A percentile compares a stretch with the other conserved stretches of the same genome.
Evolutionary conservation across 2,113 vertebrate species (phyloP).

Genomic region (Colistium nudipinnis): DNA sequence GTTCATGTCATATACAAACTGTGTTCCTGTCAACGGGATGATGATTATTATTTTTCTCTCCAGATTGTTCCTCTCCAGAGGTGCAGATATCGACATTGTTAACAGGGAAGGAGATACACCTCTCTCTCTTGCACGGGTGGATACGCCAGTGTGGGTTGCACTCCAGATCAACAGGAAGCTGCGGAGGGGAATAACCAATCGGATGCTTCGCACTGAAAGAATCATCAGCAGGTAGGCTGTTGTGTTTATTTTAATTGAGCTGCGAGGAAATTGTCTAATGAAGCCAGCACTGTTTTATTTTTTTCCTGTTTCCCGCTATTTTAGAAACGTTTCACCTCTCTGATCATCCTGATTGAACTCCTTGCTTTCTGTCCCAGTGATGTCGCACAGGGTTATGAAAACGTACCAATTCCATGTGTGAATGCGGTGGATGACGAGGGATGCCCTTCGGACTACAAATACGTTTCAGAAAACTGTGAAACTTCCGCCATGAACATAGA

Average conservation of each 20-base stretch:
- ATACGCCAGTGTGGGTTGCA: conserved; percentile 90
- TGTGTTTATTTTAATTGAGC: not conserved
- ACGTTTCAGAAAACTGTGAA: conserved; percentile 93
- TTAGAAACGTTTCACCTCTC: too few species aligned
- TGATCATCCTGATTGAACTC: not conserved
- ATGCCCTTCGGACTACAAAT: conserved; percentile 91
- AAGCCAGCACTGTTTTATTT: not conserved
- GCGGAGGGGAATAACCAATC: conserved; percentile 86
- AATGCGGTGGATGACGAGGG: conserved; percentile 90
- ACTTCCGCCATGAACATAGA: conserved; percentile 95
- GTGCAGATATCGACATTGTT: conserved; percentile 88
- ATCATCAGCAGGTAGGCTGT: conserved; percentile 88
- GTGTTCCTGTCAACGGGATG: not conserved
- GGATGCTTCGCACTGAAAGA: conserved; percentile 86
- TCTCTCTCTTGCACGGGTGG: conserved; percentile 83
- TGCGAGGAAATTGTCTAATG: too few species aligned
- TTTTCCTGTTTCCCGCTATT: not conserved
- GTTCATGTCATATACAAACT: too few species aligned
- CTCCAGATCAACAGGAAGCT: conserved; percentile 93
- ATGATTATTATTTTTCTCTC: not conserved
- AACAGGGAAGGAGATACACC: conserved; percentile 93
- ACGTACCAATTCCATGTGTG: conserved; percentile 91
- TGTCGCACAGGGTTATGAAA: conserved; percentile 92
- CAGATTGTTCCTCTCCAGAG: conserved; percentile 91
- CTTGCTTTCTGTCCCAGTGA: conserved; percentile 75